Evolutionary conservation across 2,797 vertebrate species (phyloP).

Genomic region (Alectoris magna): DNA sequence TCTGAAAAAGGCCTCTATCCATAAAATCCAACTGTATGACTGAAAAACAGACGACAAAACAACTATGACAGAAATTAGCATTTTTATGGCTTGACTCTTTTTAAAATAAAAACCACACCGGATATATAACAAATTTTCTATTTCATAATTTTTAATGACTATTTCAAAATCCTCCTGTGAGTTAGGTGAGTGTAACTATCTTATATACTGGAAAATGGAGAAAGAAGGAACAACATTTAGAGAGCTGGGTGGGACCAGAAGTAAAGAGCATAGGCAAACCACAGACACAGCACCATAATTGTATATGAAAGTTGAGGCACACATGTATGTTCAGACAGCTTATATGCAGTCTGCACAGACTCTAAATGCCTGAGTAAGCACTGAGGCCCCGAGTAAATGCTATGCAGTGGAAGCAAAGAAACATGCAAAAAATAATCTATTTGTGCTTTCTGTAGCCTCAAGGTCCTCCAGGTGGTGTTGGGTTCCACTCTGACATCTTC

Average conservation of each 20-base stretch:
- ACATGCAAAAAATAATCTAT: background rate
- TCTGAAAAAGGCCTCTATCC: background rate
- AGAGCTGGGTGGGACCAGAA: background rate
- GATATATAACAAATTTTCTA: background rate
- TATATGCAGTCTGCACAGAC: background rate
- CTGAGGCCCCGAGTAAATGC: background rate
- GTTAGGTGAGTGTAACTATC: background rate
- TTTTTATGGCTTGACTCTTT: background rate
- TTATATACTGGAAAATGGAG: background rate
- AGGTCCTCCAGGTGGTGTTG: background rate
- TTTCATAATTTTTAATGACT: background rate
- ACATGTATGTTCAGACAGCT: rapidly evolving
- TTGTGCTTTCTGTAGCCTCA: background rate
- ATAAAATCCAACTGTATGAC: background rate
- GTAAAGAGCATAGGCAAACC: background rate
- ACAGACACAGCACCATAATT: background rate
- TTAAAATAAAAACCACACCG: background rate
- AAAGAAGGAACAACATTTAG: background rate
- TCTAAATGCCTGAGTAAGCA: background rate
- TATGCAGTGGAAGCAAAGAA: background rate
- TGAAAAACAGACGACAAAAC: background rate
- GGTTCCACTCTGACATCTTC: background rate
- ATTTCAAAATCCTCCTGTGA: background rate
- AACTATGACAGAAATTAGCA: background rate
- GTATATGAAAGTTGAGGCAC: background rate